These are phyloP conservation scores for Chaetodon auriga DNA, from an alignment of 2,113 vertebrate species.

Conservation along the genomic window DNA sequence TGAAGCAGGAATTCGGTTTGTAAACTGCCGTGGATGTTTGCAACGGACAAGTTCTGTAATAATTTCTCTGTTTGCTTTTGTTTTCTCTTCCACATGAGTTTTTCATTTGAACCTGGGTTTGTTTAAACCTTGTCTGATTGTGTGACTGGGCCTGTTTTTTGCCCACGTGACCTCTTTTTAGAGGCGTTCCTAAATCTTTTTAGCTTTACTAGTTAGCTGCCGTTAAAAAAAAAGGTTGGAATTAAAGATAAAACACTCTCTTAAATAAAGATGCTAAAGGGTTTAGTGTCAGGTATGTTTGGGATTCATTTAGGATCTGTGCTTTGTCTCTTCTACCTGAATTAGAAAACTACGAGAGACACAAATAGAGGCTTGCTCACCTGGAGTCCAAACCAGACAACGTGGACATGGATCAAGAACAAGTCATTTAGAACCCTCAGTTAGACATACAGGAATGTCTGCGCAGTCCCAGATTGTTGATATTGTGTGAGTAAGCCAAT, in stretches of 20 bases:
- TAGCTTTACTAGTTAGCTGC: too few species aligned
- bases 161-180: too few species aligned
- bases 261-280: background rate
- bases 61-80: background rate
- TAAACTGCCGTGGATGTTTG: background rate
- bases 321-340: background rate
- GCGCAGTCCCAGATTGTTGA: conserved; percentile 29
- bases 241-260: background rate
- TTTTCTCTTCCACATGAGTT: background rate
- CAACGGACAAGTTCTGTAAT: background rate
- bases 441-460: conserved; percentile 50
- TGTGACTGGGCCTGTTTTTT: too few species aligned
- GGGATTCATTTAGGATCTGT: background rate
- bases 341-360: background rate
- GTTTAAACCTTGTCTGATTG: background rate
- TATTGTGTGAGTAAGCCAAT: conserved; percentile 43
- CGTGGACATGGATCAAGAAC: conserved; percentile 45
- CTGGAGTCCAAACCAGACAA: conserved; percentile 44
- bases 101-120: background rate
- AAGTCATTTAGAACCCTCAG: conserved; percentile 25
- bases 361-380: background rate
- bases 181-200: too few species aligned
- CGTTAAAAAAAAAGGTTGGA: too few species aligned
- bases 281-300: background rate
- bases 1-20: background rate